Conservation (phyloP, 1,140 invertebrate genomes). For the Ostrea denselamellosa region DNA sequence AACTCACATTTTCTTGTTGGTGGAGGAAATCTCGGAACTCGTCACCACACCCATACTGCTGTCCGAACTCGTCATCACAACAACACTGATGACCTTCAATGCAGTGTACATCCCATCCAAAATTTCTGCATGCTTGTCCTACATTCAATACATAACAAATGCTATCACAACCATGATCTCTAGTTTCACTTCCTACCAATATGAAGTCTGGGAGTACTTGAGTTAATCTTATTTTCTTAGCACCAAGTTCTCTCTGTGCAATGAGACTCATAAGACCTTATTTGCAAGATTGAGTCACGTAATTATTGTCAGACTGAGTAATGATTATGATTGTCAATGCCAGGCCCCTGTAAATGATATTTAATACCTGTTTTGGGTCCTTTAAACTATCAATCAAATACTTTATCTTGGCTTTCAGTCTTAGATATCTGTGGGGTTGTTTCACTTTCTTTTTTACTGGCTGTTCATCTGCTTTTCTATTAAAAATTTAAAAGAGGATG, state of each 20-base stretch:
- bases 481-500: not conserved
- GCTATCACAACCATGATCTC: not conserved
- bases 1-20: constrained; percentile 7
- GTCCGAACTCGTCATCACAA: not conserved
- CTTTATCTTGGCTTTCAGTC: constrained; percentile 12
- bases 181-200: too few relatives aligned
- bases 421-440: constrained; percentile 24
- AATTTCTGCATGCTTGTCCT: not conserved
- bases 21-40: not conserved
- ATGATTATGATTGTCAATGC: too few relatives aligned
- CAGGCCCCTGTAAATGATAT: not conserved
- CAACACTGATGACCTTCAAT: not conserved
- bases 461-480: constrained; percentile 37
- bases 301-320: too few relatives aligned
- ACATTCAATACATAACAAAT: not conserved
- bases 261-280: too few relatives aligned
- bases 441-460: constrained; percentile 21
- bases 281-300: too few relatives aligned
- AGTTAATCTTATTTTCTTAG: too few relatives aligned
- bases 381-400: not conserved
- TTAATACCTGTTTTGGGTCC: not conserved
- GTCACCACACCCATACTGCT: not conserved
- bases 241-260: too few relatives aligned
- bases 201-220: too few relatives aligned
- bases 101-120: constrained; percentile 12